Base-by-base conservation (phyloP, 2,797 vertebrate species). In the Agapornis canus region DNA sequence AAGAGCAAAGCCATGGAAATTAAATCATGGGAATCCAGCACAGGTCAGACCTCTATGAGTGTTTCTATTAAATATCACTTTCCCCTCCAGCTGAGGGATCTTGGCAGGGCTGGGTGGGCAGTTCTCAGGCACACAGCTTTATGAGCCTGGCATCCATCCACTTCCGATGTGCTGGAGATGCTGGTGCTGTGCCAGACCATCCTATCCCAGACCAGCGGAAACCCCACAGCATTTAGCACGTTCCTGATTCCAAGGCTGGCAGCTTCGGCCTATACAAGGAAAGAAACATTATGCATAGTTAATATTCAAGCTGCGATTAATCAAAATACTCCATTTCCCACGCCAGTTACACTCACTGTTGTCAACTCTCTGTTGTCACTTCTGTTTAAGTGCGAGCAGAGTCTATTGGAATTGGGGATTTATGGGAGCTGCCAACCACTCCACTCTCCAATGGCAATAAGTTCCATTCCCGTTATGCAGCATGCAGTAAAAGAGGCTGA, bases 361-460 rank as follows among this genome's bases (percentile, higher is more conserved):
- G 56, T 57, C 32, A 5, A 11, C 32, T 25, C 22, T 32, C 87
- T 61, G 0, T 1, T 29, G 7, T 2, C 32, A 8, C 10, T 86
- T 94, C 70, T 81, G 81, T 82, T 91, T 87, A 90, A 93, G 94
- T n/a, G 59, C 70, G 20, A 51, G 75, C 47, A 65, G 93, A 94
- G 82, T 90, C 91, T 15, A 63, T 71, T 86, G 93, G 82, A 88
- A 47, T 2, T 0, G 6, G 17, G 91, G 95, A 97, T 98, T 97
- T 91, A 94, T 6, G 25, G 65, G 9, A 35, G 72, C 57, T 94
- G 91, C 90, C 4, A 22, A 35, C 78, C 92, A 22, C 71, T 43
- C 81, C 13, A 11, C 16, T 10, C 81, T 56, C 94, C 37, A 8
- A 3, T 0, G 5, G 84, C 71, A 25, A 3, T 92, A 81, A 96